These are phyloP conservation scores for Crossoptilon crossoptilon DNA, from an alignment of 2,797 vertebrate species.

Conservation along the genomic window DNA sequence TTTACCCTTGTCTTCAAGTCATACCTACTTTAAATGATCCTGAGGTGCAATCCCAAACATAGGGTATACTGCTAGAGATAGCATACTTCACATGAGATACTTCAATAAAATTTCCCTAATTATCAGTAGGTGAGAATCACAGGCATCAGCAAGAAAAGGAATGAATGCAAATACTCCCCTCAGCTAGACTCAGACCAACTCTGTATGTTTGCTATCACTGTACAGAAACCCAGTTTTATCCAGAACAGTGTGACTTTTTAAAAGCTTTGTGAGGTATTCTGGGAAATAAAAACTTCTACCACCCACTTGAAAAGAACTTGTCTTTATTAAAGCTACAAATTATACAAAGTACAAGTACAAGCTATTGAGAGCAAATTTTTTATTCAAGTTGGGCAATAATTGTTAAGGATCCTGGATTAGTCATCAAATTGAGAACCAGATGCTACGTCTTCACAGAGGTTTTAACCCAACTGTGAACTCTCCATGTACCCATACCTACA, in stretches of 20 bases:
- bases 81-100: not conserved
- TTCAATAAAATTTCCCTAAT: not conserved
- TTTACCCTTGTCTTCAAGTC: not conserved
- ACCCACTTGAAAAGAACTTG: not conserved
- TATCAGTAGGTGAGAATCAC: not conserved
- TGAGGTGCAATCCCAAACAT: not conserved
- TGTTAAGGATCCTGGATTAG: not conserved
- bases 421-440: not conserved
- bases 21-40: not conserved
- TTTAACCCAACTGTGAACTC: not conserved
- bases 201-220: not conserved
- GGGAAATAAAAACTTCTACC: not conserved
- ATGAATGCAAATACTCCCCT: not conserved
- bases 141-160: not conserved
- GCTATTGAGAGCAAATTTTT: not conserved
- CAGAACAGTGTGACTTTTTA: not conserved
- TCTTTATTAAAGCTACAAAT: not conserved
- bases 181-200: not conserved
- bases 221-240: not conserved
- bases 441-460: not conserved
- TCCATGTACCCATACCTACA: not conserved
- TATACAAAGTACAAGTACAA: not conserved
- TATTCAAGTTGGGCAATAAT: not conserved
- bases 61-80: not conserved
- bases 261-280: not conserved